Evolutionary conservation across 2,113 vertebrate genomes (phyloP).

Genomic region (Takifugu bimaculatus): DNA sequence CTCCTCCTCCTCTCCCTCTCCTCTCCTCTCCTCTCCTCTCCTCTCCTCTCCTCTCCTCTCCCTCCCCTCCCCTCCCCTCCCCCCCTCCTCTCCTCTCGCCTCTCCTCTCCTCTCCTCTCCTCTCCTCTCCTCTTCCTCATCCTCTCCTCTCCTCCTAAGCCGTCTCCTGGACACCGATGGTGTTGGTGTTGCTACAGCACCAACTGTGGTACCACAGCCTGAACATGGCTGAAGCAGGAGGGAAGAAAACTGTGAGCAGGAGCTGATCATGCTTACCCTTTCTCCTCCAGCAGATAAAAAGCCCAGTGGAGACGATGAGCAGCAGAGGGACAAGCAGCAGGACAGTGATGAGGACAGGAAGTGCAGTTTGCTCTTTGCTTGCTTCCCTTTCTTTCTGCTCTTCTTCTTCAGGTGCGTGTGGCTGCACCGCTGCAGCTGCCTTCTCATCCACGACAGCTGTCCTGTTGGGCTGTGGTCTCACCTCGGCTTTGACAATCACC

Average conservation of each 20-base stretch:
- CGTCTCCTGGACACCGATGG: no score
- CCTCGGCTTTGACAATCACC: conserved; percentile 76
- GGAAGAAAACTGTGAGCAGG: no score
- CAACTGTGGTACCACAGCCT: background rate
- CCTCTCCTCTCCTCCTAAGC: no score
- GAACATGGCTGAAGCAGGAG: background rate
- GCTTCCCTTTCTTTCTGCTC: conserved; percentile 67
- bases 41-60: no score
- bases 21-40: no score
- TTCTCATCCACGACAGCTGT: conserved; percentile 56
- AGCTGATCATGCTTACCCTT: conserved; percentile 72
- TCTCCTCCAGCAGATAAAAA: conserved; percentile 89
- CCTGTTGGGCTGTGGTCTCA: conserved; percentile 73
- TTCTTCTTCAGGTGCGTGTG: conserved; percentile 14
- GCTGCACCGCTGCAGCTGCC: conserved; percentile 20
- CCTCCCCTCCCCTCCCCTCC: no score
- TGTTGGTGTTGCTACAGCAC: no score
- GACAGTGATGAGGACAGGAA: conserved; percentile 83
- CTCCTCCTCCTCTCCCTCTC: no score
- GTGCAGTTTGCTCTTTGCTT: conserved; percentile 68
- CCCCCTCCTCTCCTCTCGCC: no score
- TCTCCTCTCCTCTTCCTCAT: no score
- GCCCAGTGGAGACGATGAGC: conserved; percentile 79
- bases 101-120: no score
- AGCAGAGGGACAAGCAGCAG: conserved; percentile 85